phyloP scores from a whole-genome alignment of 2,888 invertebrate species.

The Pteria penguin region DNA sequence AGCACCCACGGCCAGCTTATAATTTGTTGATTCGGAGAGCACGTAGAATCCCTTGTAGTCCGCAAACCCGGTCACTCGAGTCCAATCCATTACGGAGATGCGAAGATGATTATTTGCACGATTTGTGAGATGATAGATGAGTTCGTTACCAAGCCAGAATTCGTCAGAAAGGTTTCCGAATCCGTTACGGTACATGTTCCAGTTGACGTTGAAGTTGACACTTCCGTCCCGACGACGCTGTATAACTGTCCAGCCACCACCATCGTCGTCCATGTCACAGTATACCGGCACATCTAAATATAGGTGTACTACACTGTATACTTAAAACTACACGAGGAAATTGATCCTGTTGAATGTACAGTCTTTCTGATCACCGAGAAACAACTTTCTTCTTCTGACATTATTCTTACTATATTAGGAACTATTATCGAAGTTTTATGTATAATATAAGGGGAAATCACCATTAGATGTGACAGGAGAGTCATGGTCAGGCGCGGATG shows the following conservation, averaged over 20 bases:
- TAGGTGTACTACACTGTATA: too few species aligned
- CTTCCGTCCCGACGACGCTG: constrained; percentile 89
- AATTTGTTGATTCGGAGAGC: constrained; percentile 48
- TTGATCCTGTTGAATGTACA: too few species aligned
- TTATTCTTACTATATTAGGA: too few species aligned
- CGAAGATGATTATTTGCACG: constrained; percentile 86
- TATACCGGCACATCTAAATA: too few species aligned
- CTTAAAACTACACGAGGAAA: too few species aligned
- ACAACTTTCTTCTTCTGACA: too few species aligned
- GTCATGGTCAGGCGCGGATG: too few species aligned
- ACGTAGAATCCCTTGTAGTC: constrained; percentile 62
- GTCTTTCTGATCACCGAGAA: too few species aligned
- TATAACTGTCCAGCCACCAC: constrained; percentile 86
- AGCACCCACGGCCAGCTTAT: constrained; percentile 56
- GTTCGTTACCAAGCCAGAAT: constrained; percentile 89
- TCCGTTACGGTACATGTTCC: constrained; percentile 89
- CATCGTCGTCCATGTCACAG: constrained; percentile 66
- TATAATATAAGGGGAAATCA: too few species aligned
- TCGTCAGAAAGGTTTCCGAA: constrained; percentile 88
- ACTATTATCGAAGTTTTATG: too few species aligned
- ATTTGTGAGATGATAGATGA: constrained; percentile 13
- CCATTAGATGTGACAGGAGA: too few species aligned
- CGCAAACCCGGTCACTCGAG: constrained; percentile 51
- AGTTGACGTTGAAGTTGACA: constrained; percentile 90
- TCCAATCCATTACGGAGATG: constrained; percentile 64